phyloP scores from a whole-genome alignment of 2,797 vertebrate genomes.

The Rhinogobio ventralis region DNA sequence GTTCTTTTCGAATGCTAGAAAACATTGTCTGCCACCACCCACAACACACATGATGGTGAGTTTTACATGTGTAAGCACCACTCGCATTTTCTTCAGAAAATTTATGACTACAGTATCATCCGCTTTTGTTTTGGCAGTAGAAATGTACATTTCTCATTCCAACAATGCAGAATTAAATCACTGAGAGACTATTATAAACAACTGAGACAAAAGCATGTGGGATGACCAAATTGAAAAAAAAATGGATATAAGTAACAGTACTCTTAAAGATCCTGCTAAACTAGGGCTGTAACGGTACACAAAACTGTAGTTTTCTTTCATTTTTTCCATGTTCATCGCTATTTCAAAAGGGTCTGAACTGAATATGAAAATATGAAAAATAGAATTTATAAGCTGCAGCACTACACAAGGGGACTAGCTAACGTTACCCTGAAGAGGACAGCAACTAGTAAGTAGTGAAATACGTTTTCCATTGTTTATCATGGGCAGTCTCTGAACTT shows the following conservation, averaged over 20 bases:
- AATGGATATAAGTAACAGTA: neutral
- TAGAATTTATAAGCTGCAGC: too few species aligned
- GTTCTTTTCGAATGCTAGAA: neutral
- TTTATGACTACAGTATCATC: neutral
- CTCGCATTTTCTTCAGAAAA: neutral
- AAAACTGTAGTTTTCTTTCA: too few species aligned
- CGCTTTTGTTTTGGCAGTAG: neutral
- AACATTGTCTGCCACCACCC: slow-evolving; percentile 15
- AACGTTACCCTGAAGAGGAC: too few species aligned
- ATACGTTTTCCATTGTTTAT: too few species aligned
- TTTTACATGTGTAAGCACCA: neutral
- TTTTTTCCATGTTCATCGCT: too few species aligned
- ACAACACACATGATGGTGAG: slow-evolving; percentile 10
- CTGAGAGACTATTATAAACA: neutral
- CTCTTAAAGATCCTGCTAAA: neutral
- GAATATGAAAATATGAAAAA: too few species aligned
- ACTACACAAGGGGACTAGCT: too few species aligned
- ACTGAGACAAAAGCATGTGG: slow-evolving; percentile 10
- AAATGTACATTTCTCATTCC: neutral
- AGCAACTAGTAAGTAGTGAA: too few species aligned
- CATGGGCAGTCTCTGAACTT: too few species aligned
- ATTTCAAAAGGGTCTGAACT: too few species aligned
- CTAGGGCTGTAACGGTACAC: neutral
- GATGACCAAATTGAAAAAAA: neutral
- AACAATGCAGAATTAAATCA: neutral